These are phyloP conservation scores for Drymodes brunneopygia DNA, from an alignment of 2,113 vertebrate genomes.

Conservation along the genomic window DNA sequence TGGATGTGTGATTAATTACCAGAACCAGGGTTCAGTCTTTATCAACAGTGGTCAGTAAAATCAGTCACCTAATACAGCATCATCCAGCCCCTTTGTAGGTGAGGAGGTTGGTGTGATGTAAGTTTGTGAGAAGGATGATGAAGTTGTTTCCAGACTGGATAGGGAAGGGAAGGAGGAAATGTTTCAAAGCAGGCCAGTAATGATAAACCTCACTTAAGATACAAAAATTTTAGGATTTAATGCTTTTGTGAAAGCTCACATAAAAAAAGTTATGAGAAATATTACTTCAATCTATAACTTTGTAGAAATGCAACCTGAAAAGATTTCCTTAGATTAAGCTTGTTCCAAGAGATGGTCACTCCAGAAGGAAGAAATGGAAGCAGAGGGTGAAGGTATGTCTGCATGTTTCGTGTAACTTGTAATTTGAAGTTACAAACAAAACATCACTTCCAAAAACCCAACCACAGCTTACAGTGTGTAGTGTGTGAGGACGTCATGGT, in stretches of 20 bases:
- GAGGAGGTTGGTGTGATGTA: neutral
- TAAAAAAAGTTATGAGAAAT: neutral
- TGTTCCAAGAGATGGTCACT: neutral
- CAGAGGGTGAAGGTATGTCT: neutral
- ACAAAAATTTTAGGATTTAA: neutral
- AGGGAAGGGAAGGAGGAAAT: neutral
- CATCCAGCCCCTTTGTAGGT: neutral
- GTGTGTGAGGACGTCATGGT: neutral
- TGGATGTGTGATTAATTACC: neutral
- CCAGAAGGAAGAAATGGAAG: neutral
- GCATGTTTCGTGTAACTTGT: neutral
- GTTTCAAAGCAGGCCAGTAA: neutral
- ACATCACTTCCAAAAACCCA: neutral
- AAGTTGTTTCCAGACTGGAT: neutral
- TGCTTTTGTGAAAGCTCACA: neutral
- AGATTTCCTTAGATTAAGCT: neutral
- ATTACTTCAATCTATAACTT: neutral
- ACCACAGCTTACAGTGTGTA: neutral
- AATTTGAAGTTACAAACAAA: neutral
- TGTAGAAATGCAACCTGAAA: neutral
- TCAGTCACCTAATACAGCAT: neutral
- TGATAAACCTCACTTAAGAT: neutral
- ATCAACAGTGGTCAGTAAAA: neutral
- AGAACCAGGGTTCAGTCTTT: slow-evolving; percentile 6
- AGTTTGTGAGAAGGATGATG: neutral